Evolutionary conservation across 2,113 vertebrate species (phyloP).

Genomic region (Phrynosoma platyrhinos): DNA sequence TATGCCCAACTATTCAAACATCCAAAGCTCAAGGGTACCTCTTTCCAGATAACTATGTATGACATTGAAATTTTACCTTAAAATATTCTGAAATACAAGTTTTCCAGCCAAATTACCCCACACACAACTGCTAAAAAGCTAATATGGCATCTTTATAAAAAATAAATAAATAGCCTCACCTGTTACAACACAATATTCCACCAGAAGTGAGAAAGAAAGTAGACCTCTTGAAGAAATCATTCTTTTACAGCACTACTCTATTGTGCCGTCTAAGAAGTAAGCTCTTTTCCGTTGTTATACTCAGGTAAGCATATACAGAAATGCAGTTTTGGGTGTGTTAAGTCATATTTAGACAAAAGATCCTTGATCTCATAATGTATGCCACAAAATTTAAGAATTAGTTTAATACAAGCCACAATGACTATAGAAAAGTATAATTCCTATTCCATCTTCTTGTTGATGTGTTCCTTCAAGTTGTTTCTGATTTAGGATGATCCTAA

Average conservation of each 20-base stretch:
- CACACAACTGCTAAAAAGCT: background rate
- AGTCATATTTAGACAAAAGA: background rate
- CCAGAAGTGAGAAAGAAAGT: background rate
- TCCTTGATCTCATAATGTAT: background rate
- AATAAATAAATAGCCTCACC: too few species aligned
- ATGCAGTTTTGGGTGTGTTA: background rate
- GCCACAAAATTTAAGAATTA: background rate
- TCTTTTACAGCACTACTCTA: background rate
- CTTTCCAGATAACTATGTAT: too few species aligned
- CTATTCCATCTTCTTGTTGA: background rate
- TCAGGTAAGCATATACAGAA: background rate
- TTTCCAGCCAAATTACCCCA: background rate
- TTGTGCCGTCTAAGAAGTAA: background rate
- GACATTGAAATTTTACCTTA: too few species aligned
- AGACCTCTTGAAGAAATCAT: background rate
- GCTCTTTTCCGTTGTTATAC: background rate
- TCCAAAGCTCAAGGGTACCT: too few species aligned
- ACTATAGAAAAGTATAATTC: background rate
- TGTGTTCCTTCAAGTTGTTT: too few species aligned
- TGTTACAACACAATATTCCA: background rate
- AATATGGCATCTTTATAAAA: background rate
- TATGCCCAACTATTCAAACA: too few species aligned
- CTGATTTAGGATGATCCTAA: too few species aligned
- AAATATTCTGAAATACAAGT: background rate
- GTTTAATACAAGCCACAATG: too few species aligned